A percentile compares a stretch with the other conserved stretches of the same genome.
phyloP scores from a whole-genome alignment of 1,140 invertebrate species.

The Calosoma granatense region DNA sequence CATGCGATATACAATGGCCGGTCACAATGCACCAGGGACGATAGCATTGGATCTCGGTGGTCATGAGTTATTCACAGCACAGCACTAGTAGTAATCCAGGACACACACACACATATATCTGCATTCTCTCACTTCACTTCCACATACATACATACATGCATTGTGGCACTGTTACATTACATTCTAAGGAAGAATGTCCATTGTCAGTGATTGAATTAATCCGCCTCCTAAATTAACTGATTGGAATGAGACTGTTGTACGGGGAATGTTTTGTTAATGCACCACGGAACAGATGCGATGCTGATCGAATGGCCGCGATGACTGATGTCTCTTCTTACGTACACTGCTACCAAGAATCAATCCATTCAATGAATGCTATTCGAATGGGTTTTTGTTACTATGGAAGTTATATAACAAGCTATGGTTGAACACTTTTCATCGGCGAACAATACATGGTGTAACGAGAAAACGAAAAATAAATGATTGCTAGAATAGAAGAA shows the following conservation, averaged over 20 bases:
- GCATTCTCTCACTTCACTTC: not conserved
- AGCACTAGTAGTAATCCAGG: not conserved
- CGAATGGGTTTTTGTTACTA: no score
- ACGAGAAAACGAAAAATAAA: no score
- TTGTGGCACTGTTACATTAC: not conserved
- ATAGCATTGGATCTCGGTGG: not conserved
- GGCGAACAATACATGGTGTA: no score
- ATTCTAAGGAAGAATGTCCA: not conserved
- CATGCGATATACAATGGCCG: not conserved
- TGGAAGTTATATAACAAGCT: no score
- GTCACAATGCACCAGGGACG: not conserved
- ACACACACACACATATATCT: not conserved
- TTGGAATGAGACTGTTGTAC: not conserved
- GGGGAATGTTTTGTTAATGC: no score
- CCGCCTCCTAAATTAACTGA: not conserved
- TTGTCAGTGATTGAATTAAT: not conserved
- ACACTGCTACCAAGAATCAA: no score
- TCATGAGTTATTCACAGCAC: not conserved
- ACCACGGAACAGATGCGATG: no score
- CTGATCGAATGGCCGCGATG: no score
- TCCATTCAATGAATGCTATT: no score
- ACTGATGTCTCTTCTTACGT: no score
- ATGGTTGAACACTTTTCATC: no score
- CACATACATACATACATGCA: not conserved
- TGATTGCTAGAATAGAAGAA: no score